Evolutionary conservation across 2,113 vertebrate genomes (phyloP), one percentile per base, ranked within the genome.

Genomic region (Apistogramma diplotaenia): DNA sequence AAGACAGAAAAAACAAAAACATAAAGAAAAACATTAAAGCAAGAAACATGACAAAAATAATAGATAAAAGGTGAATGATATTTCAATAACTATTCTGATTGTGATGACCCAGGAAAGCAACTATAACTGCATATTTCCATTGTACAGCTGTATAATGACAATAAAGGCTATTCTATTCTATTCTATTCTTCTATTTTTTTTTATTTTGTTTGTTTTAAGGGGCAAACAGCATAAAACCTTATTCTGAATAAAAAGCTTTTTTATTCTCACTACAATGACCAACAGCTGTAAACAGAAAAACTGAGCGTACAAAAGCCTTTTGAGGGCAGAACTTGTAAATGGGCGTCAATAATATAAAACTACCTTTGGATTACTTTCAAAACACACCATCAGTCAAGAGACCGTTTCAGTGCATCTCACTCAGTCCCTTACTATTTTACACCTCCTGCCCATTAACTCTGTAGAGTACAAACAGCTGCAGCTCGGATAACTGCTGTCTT

Each of bases 21-120:
- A 13, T 75, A 33, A 57, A 80, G 13, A 78, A 76, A 78, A 75
- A 71, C 77, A 43, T 67, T 73, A 76, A 74, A 78, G 6, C 53
- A 61, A 25, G 18, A 78, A 53, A 49, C 12, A 85, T 59, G 27
- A 21, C 7, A 87, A 74, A 89, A 88, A 78, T 16, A 84, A 70
- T 65, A 33, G 19, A 78, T 19, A 25, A 85, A 72, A 86, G 1
- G 27, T 83, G 56, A 87, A 70, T 53, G 51, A 72, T 54, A 70
- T 76, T 13, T 8, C 3, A 35, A 27, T 10, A 37, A 61, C 19
- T n/a, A n/a, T n/a, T n/a, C n/a, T 54, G 25, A 10, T 78, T 78
- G 33, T 40, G 35, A 65, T 70, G 37, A 54, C 29, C 40, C 25
- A 62, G 29, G 21, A 25, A 76, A 55, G 18, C 29, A 12, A 62